These are phyloP conservation scores for Pardalotus punctatus DNA, from an alignment of 2,113 vertebrate genomes.

Conservation along the genomic window DNA sequence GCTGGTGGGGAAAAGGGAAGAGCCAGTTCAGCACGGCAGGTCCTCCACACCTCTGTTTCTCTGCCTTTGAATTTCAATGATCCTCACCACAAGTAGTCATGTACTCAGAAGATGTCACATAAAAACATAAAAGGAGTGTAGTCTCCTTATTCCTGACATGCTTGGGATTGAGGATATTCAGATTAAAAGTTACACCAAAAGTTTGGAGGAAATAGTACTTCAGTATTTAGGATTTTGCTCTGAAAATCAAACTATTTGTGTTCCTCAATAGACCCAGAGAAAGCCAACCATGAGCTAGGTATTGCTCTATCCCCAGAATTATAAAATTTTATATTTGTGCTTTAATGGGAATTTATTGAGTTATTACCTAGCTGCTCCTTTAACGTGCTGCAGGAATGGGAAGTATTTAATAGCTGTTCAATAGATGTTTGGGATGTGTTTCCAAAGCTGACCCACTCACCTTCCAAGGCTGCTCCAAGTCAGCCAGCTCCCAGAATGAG, in stretches of 20 bases:
- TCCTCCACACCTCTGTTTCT: neutral
- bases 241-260: neutral
- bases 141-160: neutral
- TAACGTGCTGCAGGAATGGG: neutral
- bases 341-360: neutral
- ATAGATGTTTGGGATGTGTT: neutral
- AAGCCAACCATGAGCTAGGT: neutral
- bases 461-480: neutral
- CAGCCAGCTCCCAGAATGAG: neutral
- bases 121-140: neutral
- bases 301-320: neutral
- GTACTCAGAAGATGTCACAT: neutral
- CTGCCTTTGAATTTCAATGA: neutral
- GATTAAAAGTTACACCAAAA: neutral
- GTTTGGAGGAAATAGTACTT: neutral
- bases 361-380: neutral
- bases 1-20: neutral
- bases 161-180: neutral
- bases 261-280: neutral
- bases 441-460: neutral
- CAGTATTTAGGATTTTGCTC: neutral
- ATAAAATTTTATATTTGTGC: neutral
- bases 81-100: neutral
- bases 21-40: neutral
- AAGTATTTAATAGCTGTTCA: neutral